These are phyloP conservation scores for Dione juno DNA, from an alignment of 2,888 invertebrate genomes.

Conservation along the genomic window DNA sequence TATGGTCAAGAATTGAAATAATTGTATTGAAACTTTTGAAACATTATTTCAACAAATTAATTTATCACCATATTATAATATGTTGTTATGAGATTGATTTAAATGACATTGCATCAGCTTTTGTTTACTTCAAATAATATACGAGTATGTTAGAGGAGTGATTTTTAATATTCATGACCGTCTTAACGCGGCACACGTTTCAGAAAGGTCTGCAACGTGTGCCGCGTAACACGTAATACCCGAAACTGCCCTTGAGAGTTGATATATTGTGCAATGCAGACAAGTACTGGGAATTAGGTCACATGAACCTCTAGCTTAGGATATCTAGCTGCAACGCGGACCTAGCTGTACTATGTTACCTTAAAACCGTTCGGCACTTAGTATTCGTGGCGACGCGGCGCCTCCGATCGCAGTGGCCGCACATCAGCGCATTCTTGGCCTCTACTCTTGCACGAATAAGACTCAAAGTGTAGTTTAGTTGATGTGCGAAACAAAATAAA, in stretches of 20 bases:
- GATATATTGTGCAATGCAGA: constrained; percentile 48
- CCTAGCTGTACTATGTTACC: constrained; percentile 45
- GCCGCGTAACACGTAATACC: constrained; percentile 37
- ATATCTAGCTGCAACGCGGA: constrained; percentile 45
- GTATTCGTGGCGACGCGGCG: constrained; percentile 47
- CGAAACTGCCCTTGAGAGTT: constrained; percentile 44
- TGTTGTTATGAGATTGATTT: background rate
- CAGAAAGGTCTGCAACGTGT: constrained; percentile 16
- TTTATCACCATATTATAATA: too few species aligned
- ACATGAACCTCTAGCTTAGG: constrained; percentile 45
- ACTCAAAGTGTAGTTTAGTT: constrained; percentile 29
- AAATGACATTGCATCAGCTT: background rate
- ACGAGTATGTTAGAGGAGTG: background rate
- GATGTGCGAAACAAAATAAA: constrained; percentile 61
- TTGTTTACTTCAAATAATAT: background rate
- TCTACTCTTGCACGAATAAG: constrained; percentile 15
- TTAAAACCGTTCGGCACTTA: constrained; percentile 49
- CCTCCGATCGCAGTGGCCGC: constrained; percentile 37
- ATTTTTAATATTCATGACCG: background rate
- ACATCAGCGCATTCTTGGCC: constrained; percentile 10
- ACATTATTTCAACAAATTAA: too few species aligned
- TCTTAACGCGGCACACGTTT: background rate
- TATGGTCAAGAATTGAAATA: too few species aligned
- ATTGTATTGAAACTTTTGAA: too few species aligned
- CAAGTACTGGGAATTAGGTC: constrained; percentile 47